phyloP scores from a whole-genome alignment of 2,888 invertebrate species.

The Nudaria mundana region DNA sequence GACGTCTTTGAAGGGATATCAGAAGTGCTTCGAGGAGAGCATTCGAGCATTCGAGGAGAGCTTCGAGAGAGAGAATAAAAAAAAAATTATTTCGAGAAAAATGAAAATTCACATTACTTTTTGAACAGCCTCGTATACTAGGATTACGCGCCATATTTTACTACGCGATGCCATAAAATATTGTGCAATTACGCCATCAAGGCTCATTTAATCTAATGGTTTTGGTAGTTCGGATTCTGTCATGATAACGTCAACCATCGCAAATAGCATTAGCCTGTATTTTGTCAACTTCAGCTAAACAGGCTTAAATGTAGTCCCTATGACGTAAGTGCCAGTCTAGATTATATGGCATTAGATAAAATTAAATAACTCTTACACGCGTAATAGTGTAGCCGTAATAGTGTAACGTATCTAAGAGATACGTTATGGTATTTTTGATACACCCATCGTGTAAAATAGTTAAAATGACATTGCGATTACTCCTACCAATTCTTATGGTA shows the following conservation, averaged over 20 bases:
- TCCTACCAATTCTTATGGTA: no score
- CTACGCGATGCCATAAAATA: conserved; percentile 33
- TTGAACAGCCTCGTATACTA: no score
- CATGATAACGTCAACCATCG: conserved; percentile 68
- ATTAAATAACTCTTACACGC: conserved; percentile 34
- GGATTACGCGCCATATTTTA: conserved; percentile 15
- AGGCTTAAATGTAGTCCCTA: conserved; percentile 47
- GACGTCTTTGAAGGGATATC: no score
- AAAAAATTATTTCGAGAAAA: no score
- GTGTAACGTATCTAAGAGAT: no score
- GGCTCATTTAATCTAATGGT: conserved; percentile 59
- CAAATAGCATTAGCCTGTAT: conserved; percentile 61
- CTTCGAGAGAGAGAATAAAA: no score
- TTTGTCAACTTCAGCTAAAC: conserved; percentile 60
- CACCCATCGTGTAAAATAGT: no score
- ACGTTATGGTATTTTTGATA: no score
- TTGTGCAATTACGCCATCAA: conserved; percentile 39
- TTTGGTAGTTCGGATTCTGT: conserved; percentile 52
- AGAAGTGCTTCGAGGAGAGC: no score
- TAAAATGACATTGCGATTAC: no score
- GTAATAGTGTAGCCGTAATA: conserved; percentile 7
- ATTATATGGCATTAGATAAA: conserved; percentile 63
- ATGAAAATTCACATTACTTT: no score
- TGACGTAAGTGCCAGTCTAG: conserved; percentile 59
- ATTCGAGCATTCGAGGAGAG: no score